These are phyloP conservation scores for Lysandra bellargus DNA, from an alignment of 2,888 invertebrate genomes.

Conservation along the genomic window DNA sequence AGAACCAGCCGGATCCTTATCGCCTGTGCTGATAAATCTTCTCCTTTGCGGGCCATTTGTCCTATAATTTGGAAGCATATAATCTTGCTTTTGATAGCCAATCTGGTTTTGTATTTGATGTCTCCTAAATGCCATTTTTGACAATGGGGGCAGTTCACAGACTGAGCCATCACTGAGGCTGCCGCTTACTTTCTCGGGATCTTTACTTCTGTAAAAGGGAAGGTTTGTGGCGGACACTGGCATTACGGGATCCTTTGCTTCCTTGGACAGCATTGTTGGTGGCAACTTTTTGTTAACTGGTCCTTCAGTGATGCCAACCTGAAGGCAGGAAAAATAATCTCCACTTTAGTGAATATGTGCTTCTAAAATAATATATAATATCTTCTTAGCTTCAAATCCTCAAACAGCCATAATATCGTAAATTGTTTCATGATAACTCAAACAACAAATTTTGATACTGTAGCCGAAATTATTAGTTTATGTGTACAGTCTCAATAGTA, in stretches of 20 bases:
- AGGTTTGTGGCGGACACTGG: constrained; percentile 57
- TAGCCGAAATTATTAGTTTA: not conserved
- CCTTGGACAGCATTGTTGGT: constrained; percentile 71
- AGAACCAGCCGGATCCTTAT: constrained; percentile 61
- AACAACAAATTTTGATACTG: not conserved
- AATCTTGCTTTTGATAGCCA: constrained; percentile 50
- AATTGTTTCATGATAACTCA: constrained; percentile 23
- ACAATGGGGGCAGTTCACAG: constrained; percentile 58
- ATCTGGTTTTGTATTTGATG: constrained; percentile 53
- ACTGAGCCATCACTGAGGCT: constrained; percentile 71
- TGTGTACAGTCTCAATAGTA: constrained; percentile 16
- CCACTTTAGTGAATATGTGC: constrained; percentile 79
- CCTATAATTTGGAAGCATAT: constrained; percentile 50
- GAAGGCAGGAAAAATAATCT: constrained; percentile 81
- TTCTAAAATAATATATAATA: constrained; percentile 65
- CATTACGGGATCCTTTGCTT: constrained; percentile 60
- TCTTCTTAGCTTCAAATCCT: constrained; percentile 76
- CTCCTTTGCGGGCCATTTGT: constrained; percentile 55
- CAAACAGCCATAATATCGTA: constrained; percentile 60
- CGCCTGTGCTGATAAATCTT: constrained; percentile 58
- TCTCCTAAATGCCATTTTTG: constrained; percentile 54
- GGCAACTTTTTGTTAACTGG: constrained; percentile 75
- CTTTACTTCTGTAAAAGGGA: constrained; percentile 50
- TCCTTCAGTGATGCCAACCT: constrained; percentile 80
- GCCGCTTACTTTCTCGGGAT: constrained; percentile 54